Evolutionary conservation across 2,888 invertebrate genomes (phyloP), one percentile per base, ranked within the genome.

Genomic region (Meiosimyza decipiens): DNA sequence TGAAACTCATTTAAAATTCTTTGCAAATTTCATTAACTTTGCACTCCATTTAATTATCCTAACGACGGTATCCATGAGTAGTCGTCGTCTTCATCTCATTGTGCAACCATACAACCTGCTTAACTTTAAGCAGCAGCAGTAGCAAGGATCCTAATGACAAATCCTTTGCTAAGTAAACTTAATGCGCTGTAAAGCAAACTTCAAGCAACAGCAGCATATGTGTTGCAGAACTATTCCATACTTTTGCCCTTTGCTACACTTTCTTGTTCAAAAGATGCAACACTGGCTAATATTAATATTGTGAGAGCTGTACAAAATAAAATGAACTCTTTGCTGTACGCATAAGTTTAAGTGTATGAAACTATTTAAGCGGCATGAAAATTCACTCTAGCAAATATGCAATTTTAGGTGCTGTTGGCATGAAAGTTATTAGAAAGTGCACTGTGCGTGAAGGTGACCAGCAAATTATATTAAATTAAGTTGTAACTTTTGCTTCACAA

Each of bases 1-100:
- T n/a, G 16, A 66, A 54, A 54, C 55, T 67, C 54, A 70, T 63
- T 54, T 51, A 52, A 63, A 52, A 70, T 63, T 70, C 63, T 70
- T 70, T 70, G 70, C 40, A 70, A 70, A 70, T 70, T 70, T 70
- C 70, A 70, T 70, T 70, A 70, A 70, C 70, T 70, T 63, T 70
- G 70, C 70, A 54, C 70, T 70, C 52, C 70, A 70, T 72, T 67
- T 62, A 72, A 72, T 67, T 67, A 67, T 72, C 54, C 60, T 62
- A 16, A 2, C 57, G 55, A 40, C 57, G 60, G 49, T 16, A 33
- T 55, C 28, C 67, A 66, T 62, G 40, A 28, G 18, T 68, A 40
- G 28, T 28, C 15, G 28, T 57, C n/a, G 11, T 18, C 18, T 5
- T n/a, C 18, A 18, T 18, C 7, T n/a, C 18, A 22, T 18, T 12